These are phyloP conservation scores for Cottus gobio DNA, from an alignment of 2,113 vertebrate genomes.

Conservation along the genomic window DNA sequence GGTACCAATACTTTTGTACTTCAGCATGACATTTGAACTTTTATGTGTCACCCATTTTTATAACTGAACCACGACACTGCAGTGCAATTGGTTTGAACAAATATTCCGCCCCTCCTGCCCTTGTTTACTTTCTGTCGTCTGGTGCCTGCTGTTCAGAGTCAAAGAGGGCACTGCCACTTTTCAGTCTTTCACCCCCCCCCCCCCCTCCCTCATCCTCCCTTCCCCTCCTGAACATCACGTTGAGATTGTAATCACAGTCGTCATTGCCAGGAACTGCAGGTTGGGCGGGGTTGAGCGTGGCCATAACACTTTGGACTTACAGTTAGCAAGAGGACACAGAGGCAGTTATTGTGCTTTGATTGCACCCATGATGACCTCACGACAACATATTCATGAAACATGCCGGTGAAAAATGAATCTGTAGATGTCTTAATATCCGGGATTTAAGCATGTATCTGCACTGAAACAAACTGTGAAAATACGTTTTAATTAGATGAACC, in stretches of 20 bases:
- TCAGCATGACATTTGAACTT: background rate
- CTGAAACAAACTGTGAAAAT: background rate
- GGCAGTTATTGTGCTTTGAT: slow-evolving; percentile 36
- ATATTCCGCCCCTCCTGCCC: background rate
- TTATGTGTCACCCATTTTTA: background rate
- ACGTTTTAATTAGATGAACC: background rate
- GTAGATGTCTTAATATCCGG: background rate
- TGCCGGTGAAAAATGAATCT: background rate
- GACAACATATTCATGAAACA: slow-evolving; percentile 51
- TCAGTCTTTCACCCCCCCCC: background rate
- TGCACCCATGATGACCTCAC: slow-evolving; percentile 44
- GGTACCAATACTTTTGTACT: background rate
- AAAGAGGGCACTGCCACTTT: slow-evolving; percentile 3
- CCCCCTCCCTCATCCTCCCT: background rate
- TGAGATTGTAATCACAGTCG: background rate
- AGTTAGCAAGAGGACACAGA: background rate
- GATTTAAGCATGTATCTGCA: background rate
- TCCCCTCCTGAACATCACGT: slow-evolving; percentile 24
- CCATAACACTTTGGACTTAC: slow-evolving; percentile 69
- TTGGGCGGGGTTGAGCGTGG: slow-evolving; percentile 22
- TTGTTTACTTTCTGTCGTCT: background rate
- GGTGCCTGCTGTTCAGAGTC: background rate
- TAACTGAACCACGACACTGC: too few relatives aligned
- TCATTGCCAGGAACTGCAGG: slow-evolving; percentile 36
- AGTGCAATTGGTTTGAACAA: background rate